These are phyloP conservation scores for Dryoscopus gambensis DNA, from an alignment of 2,113 vertebrate species.

Conservation along the genomic window DNA sequence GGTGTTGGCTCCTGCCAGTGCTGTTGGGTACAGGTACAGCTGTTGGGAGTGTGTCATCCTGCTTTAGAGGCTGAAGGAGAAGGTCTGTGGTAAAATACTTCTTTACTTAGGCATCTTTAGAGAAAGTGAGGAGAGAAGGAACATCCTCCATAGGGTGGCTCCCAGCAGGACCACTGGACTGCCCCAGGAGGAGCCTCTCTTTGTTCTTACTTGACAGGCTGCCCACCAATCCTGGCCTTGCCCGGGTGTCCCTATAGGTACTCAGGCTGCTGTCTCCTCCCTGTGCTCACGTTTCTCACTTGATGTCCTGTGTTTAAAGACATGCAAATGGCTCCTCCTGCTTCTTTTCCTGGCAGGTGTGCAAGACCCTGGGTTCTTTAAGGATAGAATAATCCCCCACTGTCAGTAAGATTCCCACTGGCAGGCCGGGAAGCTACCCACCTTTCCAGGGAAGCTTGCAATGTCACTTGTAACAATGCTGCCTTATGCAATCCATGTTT, in stretches of 20 bases:
- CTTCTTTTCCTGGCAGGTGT: background rate
- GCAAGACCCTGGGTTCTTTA: background rate
- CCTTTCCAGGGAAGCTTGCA: background rate
- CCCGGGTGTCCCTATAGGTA: background rate
- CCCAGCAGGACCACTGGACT: background rate
- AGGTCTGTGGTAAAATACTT: background rate
- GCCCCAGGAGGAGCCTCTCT: background rate
- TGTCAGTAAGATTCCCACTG: background rate
- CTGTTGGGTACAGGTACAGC: background rate
- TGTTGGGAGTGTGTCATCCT: fast-evolving
- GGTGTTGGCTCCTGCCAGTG: background rate
- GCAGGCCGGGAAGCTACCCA: background rate
- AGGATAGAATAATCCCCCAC: background rate
- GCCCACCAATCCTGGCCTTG: background rate
- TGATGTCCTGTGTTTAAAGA: background rate
- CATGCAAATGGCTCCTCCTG: background rate
- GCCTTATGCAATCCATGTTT: background rate
- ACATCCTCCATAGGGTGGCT: background rate
- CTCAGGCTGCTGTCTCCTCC: background rate
- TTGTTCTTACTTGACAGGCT: background rate
- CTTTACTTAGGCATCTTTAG: background rate
- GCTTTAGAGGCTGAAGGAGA: background rate
- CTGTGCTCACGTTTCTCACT: background rate
- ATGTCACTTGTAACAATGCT: background rate
- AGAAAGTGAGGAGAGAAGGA: background rate